Conservation (phyloP, 2,797 vertebrate species). For the Liparis tanakae region DNA sequence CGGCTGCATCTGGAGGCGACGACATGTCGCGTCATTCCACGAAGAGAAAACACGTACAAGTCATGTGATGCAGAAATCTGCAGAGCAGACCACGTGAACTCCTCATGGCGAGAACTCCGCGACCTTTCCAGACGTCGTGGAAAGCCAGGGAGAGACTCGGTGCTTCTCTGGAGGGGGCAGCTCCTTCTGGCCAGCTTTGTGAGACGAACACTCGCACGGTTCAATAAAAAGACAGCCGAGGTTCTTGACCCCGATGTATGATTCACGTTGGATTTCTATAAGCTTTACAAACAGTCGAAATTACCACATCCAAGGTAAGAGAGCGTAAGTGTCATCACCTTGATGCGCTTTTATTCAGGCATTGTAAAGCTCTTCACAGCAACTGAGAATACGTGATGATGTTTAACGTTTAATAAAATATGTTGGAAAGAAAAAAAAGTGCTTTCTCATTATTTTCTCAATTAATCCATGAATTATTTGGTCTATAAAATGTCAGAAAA, state of each 20-base stretch:
- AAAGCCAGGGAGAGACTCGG: constrained; percentile 29
- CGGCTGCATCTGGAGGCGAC: constrained; percentile 47
- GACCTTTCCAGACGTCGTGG: constrained; percentile 39
- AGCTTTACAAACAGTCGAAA: constrained; percentile 20
- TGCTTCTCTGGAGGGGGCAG: constrained; percentile 69
- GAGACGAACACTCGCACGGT: constrained; percentile 47
- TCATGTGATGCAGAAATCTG: constrained; percentile 2
- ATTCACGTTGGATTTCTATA: constrained; percentile 41
- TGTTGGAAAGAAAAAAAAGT: background rate
- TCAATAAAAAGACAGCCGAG: constrained; percentile 70
- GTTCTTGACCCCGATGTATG: constrained; percentile 67
- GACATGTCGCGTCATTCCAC: constrained; percentile 1
- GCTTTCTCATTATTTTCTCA: background rate
- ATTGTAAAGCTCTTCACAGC: constrained; percentile 6
- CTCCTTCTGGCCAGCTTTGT: constrained; percentile 76
- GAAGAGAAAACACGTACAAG: background rate
- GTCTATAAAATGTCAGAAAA: background rate
- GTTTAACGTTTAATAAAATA: background rate
- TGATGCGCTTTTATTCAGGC: background rate
- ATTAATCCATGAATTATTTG: background rate
- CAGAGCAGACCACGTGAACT: constrained; percentile 16
- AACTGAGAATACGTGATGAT: background rate
- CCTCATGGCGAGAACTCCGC: constrained; percentile 31
- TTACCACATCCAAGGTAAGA: background rate
- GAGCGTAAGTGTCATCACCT: background rate